Percentiles rank a stretch among this genome's conserved stretches.
phyloP scores from a whole-genome alignment of 2,888 invertebrate species.

The Oscheius sp. region DNA sequence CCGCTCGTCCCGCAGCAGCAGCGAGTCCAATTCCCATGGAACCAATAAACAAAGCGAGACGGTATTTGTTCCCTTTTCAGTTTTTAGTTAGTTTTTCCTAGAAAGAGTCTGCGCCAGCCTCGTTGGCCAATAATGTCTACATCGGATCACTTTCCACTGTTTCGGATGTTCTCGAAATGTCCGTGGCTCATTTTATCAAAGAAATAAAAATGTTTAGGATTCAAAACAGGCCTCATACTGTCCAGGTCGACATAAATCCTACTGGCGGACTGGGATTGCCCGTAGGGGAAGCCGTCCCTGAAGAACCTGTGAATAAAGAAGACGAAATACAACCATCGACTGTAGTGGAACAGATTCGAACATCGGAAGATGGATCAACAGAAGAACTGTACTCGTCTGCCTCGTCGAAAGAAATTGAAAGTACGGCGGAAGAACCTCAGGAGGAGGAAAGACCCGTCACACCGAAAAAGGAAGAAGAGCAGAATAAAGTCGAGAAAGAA shows the following conservation, averaged over 20 bases:
- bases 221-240: not conserved
- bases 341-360: too few relatives aligned
- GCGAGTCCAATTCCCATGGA: conserved; percentile 34
- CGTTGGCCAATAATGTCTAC: conserved; percentile 1
- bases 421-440: not conserved
- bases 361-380: too few relatives aligned
- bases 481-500: conserved; percentile 11
- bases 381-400: too few relatives aligned
- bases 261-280: too few relatives aligned
- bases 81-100: not conserved
- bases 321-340: too few relatives aligned
- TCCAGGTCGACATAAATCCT: too few relatives aligned
- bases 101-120: not conserved
- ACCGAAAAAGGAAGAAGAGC: not conserved
- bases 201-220: not conserved
- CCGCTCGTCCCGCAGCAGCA: conserved; percentile 22
- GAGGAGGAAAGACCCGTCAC: not conserved
- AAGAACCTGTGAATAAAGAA: not conserved
- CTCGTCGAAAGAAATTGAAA: not conserved
- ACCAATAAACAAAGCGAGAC: conserved; percentile 19
- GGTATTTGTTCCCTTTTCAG: not conserved
- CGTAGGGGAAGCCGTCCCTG: not conserved
- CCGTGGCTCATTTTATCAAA: not conserved
- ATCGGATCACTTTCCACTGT: not conserved
- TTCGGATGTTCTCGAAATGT: conserved; percentile 1